These are phyloP conservation scores for Tor tambroides DNA, from an alignment of 2,113 vertebrate species.

Conservation along the genomic window DNA sequence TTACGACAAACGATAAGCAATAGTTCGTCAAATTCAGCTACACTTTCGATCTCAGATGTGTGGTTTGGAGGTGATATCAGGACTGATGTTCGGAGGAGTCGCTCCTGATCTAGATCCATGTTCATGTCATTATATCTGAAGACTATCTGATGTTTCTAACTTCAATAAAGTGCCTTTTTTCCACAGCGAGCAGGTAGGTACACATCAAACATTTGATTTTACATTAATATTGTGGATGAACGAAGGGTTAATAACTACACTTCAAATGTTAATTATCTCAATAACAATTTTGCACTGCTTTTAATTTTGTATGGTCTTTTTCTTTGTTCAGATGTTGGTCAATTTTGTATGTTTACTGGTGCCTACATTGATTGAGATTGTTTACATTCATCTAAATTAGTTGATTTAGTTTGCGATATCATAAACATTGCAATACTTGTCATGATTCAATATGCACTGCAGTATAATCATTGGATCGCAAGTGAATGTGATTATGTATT, in stretches of 20 bases:
- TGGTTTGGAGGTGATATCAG: slow-evolving; percentile 54
- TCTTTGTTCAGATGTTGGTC: neutral
- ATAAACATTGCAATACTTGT: neutral
- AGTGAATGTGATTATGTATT: neutral
- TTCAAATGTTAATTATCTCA: neutral
- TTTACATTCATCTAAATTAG: neutral
- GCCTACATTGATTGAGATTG: neutral
- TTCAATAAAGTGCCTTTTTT: slow-evolving; percentile 58
- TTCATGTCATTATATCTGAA: slow-evolving; percentile 15
- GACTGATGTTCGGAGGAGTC: neutral
- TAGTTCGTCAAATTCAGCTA: neutral
- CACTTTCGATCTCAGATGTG: neutral
- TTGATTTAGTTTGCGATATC: neutral
- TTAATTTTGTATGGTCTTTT: neutral
- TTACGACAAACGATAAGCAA: neutral
- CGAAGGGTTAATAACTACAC: neutral
- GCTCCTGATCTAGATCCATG: neutral
- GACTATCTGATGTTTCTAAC: slow-evolving; percentile 21
- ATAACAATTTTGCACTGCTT: neutral
- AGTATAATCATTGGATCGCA: neutral
- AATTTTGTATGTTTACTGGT: slow-evolving; percentile 5
- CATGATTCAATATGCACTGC: neutral
- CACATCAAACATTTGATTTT: slow-evolving; percentile 48
- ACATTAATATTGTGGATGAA: neutral
- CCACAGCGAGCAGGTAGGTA: slow-evolving; percentile 75